Base-by-base conservation (phyloP, 2,797 vertebrate genomes). In the Chelon auratus region DNA sequence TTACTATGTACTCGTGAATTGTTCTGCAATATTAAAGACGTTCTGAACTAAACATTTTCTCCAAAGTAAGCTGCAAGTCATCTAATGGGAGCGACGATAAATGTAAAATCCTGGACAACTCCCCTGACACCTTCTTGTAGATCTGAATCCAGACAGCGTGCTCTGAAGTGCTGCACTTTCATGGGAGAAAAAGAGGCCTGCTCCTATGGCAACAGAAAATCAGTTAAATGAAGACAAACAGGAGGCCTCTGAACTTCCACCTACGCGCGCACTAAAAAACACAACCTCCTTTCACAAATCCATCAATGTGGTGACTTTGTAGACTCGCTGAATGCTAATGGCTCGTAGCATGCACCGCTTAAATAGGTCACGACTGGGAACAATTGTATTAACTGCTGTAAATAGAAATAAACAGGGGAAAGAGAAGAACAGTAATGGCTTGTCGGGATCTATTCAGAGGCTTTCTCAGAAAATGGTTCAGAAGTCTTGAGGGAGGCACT, bases 141-240 rank as follows among this genome's bases (percentile, higher is more conserved):
- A 89, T 85, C 81, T 87, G 84, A 86, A 85, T 78, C 82, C 76
- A 90, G 81, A 87, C 85, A 78, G 77, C 47, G 55, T 6, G 75
- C 81, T 90, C 83, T 91, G 83, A 89, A 91, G 88, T 86, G 86
- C 79, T 90, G 83, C 82, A 80, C 89, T 86, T 90, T 87, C 85
- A 89, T 88, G 77, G 58, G 22, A 79, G 75, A 77, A 89, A 86
- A 86, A 86, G 84, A 87, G 58, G 69, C 72, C 80, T 81, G 90
- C 93, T 93, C 84, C 92, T 91, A 93, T 93, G 90, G 93, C 91
- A 94, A 95, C 93, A 91, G 87, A 89, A 89, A 90, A 91, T 90
- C 83, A 87, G 79, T 90, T 90, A 92, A 93, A 93, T 91, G 88
- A 93, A 92, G 87, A 93, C 91, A 93, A 93, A 91, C 87, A 92